Evolutionary conservation across 2,113 vertebrate species (phyloP), one percentile per base, ranked within the genome.

Genomic region (Bufo gargarizans): DNA sequence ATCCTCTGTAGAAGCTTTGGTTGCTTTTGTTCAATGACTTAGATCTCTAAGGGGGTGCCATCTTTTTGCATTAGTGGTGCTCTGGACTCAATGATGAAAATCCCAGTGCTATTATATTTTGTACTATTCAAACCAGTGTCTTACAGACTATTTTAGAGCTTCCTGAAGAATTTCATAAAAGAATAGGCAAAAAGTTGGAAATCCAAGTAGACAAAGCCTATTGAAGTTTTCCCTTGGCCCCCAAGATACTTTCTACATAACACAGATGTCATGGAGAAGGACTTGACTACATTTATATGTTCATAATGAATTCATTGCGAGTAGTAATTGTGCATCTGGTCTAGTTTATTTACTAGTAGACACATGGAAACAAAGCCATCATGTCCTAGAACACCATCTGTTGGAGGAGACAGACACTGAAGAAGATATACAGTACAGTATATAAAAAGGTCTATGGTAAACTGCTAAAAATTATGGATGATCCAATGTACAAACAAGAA

Each of bases 301-400:
- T 83, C 47, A 83, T 69, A 83, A 83, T 67, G 81, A 67, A 83
- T 83, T 69, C 47, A 67, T 83, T 83, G 81, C 45, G 69, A 83
- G 63, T 67, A 50, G 59, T 83, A 69, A 83, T 67, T 50, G 81
- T 83, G 61, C 81, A 83, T 83, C 81, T 83, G 81, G 81, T 69
- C 58, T 65, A 53, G 22, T 69, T 49, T 83, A 61, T 83, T 50
- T 83, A 83, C 61, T 50, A 56, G 77, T 56, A 12, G 61, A 19
- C 47, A 9, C 80, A n/a, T 4, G 63, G 61, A 67, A n/a, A 49
- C 61, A 83, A 67, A 67, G 45, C 81, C 63, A 14, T 83, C 81
- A 63, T 67, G 43, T 63, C 61, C 61, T 49, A 69, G 49, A 61
- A 47, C 19, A 50, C 61, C 81, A 53, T 83, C 61, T 83, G 81